A percentile compares a stretch with the other conserved stretches of the same genome.
Conservation (phyloP, 2,888 invertebrate species). For the Drosophila kuntzei region DNA sequence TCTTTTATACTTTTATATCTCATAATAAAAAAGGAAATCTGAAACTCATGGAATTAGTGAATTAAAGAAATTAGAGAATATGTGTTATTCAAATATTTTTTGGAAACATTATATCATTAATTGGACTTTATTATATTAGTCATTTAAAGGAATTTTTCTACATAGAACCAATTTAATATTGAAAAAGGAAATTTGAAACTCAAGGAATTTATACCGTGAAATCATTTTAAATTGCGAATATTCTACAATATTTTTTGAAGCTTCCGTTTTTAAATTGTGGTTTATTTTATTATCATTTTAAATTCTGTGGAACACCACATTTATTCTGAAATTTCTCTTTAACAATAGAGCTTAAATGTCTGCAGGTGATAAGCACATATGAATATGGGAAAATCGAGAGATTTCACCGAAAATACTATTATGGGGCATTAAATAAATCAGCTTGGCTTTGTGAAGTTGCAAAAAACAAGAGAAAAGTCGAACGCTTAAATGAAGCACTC, state of each 20-base stretch:
- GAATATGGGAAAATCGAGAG: background rate
- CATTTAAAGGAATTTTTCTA: background rate
- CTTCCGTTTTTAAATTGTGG: background rate
- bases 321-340: background rate
- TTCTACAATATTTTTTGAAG: background rate
- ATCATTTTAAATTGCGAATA: background rate
- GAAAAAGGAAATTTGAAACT: background rate
- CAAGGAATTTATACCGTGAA: background rate
- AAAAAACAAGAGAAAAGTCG: slow-evolving; percentile 16
- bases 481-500: slow-evolving; percentile 10
- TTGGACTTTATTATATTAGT: background rate
- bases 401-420: background rate
- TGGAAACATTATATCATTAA: background rate
- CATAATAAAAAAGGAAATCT: background rate
- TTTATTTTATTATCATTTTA: background rate
- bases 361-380: background rate
- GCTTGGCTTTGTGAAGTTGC: slow-evolving; percentile 9
- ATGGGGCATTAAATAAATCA: slow-evolving; percentile 31
- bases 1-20: no score
- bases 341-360: background rate
- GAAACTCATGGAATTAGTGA: background rate
- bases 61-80: background rate
- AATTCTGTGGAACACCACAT: background rate
- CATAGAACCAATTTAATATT: background rate
- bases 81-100: background rate